A percentile compares a stretch with the other conserved stretches of the same genome.
Conservation (phyloP, 2,113 vertebrate species). For the Alectura lathami region DNA sequence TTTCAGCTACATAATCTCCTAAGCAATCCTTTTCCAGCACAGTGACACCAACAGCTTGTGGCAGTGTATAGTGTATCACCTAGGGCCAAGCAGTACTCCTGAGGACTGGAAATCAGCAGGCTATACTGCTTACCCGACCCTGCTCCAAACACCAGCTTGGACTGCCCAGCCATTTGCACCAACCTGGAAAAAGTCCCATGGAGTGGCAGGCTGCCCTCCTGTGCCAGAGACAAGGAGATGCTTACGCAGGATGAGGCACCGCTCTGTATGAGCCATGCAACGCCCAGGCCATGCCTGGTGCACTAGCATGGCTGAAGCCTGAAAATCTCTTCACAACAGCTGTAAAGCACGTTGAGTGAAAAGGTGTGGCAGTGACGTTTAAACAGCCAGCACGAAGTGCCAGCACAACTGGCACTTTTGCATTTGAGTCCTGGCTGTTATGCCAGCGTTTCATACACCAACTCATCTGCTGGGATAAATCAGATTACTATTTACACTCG, state of each 20-base stretch:
- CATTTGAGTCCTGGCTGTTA: no score
- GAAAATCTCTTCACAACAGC: no score
- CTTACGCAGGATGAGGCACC: background rate
- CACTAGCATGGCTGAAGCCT: no score
- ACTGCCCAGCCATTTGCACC: no score
- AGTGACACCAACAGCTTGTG: background rate
- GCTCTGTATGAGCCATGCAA: background rate
- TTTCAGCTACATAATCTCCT: background rate
- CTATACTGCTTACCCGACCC: background rate
- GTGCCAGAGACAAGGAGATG: background rate
- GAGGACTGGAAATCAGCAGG: background rate
- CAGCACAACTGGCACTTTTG: background rate
- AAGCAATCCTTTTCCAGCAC: background rate
- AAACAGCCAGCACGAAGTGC: background rate
- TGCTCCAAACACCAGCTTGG: background rate
- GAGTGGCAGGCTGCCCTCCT: background rate
- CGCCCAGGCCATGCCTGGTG: no score
- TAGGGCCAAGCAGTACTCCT: background rate
- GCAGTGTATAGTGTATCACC: background rate
- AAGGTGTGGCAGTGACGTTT: background rate
- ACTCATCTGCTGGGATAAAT: background rate
- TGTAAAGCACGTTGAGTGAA: no score
- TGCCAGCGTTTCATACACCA: background rate
- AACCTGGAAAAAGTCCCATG: no score
- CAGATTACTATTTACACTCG: background rate